Base-by-base conservation (phyloP, 2,113 vertebrate species). In the Corydoras maculifer region DNA sequence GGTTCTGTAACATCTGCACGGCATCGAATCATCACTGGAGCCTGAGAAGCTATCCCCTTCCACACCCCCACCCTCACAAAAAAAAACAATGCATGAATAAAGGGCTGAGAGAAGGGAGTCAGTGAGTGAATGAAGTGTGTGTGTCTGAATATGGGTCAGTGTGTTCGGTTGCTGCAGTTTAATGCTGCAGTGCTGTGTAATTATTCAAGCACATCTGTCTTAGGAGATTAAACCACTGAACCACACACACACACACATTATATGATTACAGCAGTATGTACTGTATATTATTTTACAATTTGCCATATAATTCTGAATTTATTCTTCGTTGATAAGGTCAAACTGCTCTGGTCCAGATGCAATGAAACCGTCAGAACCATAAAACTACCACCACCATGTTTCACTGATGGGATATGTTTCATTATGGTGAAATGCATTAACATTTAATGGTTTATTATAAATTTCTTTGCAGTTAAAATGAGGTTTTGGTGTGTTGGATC, bases 181-280 rank as follows among this genome's bases (percentile, higher is more conserved):
- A 9, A n/a, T 68, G 32, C 32, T 50, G 11, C 35, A 69, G 35
- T 30, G 12, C 11, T 60, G 35, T 4, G 4, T 60, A 60, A 69
- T 60, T 69, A 69, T 69, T 69, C 18, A 49, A 8, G 58, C 18
- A 50, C 18, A 9, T 68, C 55, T 58, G 65, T 67, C 65, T 57
- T 35, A 67, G 8, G 9, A 15, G 65, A 35, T 67, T 32, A 18
- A 67, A 6, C 18, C 13, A 32, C 51, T 75, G 72, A 83, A 70
- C 70, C 65, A 68, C 64, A 72, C 62, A 48, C 31, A 43, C n/a
- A 49, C 62, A 29, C 62, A 25, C 4, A 18, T 43, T 43, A 43
- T 5, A 43, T 43, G 35, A 43, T 43, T 43, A 43, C 35, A 43
- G 4, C 35, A 43, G 2, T 43, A 43, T 43, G 35, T 43, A 8